Percentiles rank a stretch among this genome's conserved stretches.
These are phyloP conservation scores for Rhadinocentrus ornatus DNA, from an alignment of 2,797 vertebrate genomes.

Conservation along the genomic window DNA sequence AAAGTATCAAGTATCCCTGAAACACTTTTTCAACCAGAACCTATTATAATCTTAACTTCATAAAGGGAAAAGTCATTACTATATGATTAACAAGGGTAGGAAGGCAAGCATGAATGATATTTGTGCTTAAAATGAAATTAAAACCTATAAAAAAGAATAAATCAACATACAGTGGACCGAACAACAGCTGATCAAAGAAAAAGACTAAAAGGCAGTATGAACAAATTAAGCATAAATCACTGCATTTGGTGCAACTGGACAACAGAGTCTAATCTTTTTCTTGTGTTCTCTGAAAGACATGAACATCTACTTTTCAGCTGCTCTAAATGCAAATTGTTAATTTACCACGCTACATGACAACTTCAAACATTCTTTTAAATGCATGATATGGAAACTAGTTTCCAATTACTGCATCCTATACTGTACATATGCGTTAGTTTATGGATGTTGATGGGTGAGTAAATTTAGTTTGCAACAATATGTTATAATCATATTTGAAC, in stretches of 20 bases:
- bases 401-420: background rate
- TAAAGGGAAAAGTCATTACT: conserved; percentile 11
- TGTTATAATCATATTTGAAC: background rate
- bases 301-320: background rate
- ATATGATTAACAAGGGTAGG: conserved; percentile 9
- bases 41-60: background rate
- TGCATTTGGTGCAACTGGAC: no score
- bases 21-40: background rate
- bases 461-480: background rate
- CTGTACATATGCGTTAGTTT: background rate
- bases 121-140: conserved; percentile 34
- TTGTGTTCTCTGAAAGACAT: background rate
- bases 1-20: background rate
- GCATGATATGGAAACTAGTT: background rate
- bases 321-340: background rate
- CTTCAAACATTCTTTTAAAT: background rate
- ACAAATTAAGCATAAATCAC: background rate
- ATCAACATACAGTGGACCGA: background rate
- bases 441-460: background rate
- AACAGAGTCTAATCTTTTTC: background rate
- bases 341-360: background rate
- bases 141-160: conserved; percentile 39
- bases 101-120: conserved; percentile 15
- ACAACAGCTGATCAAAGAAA: conserved; percentile 22
- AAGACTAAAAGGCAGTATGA: background rate